Conservation (phyloP, 1,140 invertebrate species). For the Hyphantria cunea region DNA sequence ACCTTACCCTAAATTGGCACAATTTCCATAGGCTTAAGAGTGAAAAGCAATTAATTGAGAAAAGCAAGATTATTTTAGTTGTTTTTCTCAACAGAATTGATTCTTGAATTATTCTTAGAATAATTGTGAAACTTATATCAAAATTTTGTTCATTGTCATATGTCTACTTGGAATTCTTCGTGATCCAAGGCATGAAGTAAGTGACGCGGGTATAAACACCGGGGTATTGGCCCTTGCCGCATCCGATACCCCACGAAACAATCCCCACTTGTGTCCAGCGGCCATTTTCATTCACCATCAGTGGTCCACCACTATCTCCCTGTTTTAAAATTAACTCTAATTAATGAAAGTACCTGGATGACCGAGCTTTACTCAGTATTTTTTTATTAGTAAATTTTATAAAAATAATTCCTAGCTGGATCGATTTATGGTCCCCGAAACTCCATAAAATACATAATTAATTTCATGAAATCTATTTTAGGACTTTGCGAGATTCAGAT, state of each 20-base stretch:
- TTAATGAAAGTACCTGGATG: too few relatives aligned
- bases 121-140: constrained; percentile 5
- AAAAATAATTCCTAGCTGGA: too few relatives aligned
- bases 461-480: too few relatives aligned
- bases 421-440: too few relatives aligned
- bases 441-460: too few relatives aligned
- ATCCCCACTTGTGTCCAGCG: constrained; percentile 93
- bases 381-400: too few relatives aligned
- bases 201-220: constrained; percentile 93
- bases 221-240: constrained; percentile 94
- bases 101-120: constrained; percentile 31
- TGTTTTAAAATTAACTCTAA: constrained; percentile 60
- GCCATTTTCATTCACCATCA: constrained; percentile 90
- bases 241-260: constrained; percentile 96
- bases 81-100: constrained; percentile 76
- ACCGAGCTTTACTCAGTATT: too few relatives aligned
- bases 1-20: constrained; percentile 44
- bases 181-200: constrained; percentile 78
- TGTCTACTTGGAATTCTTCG: constrained; percentile 72
- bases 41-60: constrained; percentile 65
- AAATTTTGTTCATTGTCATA: constrained; percentile 5
- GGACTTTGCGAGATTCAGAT: too few relatives aligned
- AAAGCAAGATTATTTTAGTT: constrained; percentile 60
- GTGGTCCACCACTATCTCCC: constrained; percentile 96
- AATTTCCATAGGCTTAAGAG: constrained; percentile 28